Conservation (phyloP, 2,888 invertebrate species). For the Abscondita cerata region DNA sequence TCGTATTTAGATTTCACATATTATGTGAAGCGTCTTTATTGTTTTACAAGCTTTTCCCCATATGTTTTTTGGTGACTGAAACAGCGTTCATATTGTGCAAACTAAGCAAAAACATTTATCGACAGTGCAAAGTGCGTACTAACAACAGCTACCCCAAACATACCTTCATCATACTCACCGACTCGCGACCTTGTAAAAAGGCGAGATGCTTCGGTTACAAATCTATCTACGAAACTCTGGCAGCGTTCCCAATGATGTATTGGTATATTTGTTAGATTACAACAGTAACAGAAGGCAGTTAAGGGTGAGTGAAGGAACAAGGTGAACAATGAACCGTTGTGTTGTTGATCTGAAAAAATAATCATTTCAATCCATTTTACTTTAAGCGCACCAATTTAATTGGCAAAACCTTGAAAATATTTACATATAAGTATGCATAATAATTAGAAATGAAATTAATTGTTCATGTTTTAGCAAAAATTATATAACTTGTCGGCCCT, state of each 20-base stretch:
- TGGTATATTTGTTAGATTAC: conserved; percentile 85
- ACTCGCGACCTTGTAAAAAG: conserved; percentile 82
- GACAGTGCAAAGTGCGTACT: conserved; percentile 13
- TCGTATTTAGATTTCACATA: background rate
- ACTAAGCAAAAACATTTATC: conserved; percentile 5
- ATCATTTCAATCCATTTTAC: too few species aligned
- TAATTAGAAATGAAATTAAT: too few species aligned
- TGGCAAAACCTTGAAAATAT: too few species aligned
- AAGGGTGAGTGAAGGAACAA: conserved; percentile 94
- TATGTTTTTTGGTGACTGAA: background rate
- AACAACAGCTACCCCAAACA: conserved; percentile 41
- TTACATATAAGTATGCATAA: too few species aligned
- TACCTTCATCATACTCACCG: conserved; percentile 66
- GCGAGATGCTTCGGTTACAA: conserved; percentile 87
- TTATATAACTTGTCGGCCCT: too few species aligned
- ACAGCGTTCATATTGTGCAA: background rate
- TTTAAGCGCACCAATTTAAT: too few species aligned
- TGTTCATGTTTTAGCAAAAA: too few species aligned
- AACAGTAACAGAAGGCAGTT: conserved; percentile 90
- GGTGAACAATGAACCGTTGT: conserved; percentile 92
- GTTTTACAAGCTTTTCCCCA: background rate
- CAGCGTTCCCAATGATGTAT: conserved; percentile 91
- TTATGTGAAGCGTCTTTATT: too few species aligned
- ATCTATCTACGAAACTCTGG: conserved; percentile 85
- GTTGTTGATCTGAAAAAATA: conserved; percentile 74